Percentiles rank a stretch among this genome's conserved stretches.
These are phyloP conservation scores for Platygyra sinensis DNA, from an alignment of 64 coral and sea anemone genomes.

Conservation along the genomic window DNA sequence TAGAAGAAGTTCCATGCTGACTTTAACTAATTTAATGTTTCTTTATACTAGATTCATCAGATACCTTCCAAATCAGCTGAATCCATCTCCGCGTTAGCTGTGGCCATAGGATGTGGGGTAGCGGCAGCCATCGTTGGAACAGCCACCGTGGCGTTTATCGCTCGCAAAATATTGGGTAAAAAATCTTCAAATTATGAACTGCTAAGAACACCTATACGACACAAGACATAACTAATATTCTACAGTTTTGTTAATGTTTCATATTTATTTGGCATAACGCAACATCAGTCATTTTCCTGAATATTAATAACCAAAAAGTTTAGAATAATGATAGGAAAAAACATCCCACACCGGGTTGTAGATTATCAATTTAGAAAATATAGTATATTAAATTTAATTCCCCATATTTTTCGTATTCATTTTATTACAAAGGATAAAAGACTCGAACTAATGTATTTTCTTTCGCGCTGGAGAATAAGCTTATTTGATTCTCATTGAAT, in stretches of 20 bases:
- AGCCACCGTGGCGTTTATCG: slow-evolving; percentile 90
- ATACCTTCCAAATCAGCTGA: slow-evolving; percentile 66
- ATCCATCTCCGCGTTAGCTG: slow-evolving; percentile 90
- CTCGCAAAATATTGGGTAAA: slow-evolving; percentile 94
- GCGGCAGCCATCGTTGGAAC: slow-evolving; percentile 93
- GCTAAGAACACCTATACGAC: slow-evolving; percentile 77
- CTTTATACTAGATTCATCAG: slow-evolving; percentile 66
- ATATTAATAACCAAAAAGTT: too few relatives aligned
- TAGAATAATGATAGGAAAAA: too few relatives aligned
- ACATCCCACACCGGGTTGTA: too few relatives aligned
- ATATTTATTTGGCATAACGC: background rate
- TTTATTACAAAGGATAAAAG: too few relatives aligned
- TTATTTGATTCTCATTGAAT: too few relatives aligned
- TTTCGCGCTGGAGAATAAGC: too few relatives aligned
- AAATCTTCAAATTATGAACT: slow-evolving; percentile 95
- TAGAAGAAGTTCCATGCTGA: too few relatives aligned
- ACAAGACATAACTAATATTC: slow-evolving; percentile 52
- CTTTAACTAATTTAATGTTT: background rate
- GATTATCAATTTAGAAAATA: too few relatives aligned
- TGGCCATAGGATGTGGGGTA: slow-evolving; percentile 92
- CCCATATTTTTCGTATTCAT: too few relatives aligned
- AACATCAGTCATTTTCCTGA: too few relatives aligned
- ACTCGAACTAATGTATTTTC: too few relatives aligned
- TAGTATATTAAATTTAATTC: too few relatives aligned
- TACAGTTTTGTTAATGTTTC: background rate